These are phyloP conservation scores for Siniperca undulata DNA, from an alignment of 2,797 vertebrate species.

Conservation along the genomic window DNA sequence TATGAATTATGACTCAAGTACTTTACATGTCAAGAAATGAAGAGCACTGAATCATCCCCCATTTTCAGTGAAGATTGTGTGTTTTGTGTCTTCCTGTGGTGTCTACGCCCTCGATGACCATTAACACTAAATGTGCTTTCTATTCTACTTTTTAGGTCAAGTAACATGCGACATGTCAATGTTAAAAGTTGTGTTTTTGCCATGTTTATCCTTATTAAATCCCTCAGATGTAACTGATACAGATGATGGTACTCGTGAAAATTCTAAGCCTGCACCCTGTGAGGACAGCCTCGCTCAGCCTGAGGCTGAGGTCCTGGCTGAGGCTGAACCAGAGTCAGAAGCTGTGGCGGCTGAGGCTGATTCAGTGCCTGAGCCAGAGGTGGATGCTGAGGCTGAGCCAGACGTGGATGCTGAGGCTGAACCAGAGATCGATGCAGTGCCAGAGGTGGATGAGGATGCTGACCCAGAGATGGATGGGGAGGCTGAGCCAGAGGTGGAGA, in stretches of 20 bases:
- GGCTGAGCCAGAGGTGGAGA: constrained; percentile 69
- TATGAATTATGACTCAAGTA: constrained; percentile 52
- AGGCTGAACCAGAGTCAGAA: constrained; percentile 71
- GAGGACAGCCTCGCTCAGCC: constrained; percentile 90
- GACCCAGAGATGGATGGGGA: constrained; percentile 58
- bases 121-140: constrained; percentile 97
- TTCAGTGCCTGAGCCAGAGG: constrained; percentile 65
- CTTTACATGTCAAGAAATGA: constrained; percentile 78
- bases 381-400: constrained; percentile 49
- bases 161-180: constrained; percentile 93
- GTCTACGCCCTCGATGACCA: constrained; percentile 93
- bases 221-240: constrained; percentile 99
- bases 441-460: constrained; percentile 54
- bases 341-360: constrained; percentile 68
- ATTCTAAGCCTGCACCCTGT: constrained; percentile 96
- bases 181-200: constrained; percentile 97
- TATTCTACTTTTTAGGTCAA: constrained; percentile 96
- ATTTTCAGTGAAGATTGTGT: constrained; percentile 92
- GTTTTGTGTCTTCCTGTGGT: constrained; percentile 95
- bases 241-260: constrained; percentile 99
- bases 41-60: constrained; percentile 82
- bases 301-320: constrained; percentile 76
- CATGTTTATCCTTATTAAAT: constrained; percentile 99
- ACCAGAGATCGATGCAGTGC: constrained; percentile 53
- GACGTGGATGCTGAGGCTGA: constrained; percentile 57